Base-by-base conservation (phyloP, 2,113 vertebrate genomes). In the Neogale vison region DNA sequence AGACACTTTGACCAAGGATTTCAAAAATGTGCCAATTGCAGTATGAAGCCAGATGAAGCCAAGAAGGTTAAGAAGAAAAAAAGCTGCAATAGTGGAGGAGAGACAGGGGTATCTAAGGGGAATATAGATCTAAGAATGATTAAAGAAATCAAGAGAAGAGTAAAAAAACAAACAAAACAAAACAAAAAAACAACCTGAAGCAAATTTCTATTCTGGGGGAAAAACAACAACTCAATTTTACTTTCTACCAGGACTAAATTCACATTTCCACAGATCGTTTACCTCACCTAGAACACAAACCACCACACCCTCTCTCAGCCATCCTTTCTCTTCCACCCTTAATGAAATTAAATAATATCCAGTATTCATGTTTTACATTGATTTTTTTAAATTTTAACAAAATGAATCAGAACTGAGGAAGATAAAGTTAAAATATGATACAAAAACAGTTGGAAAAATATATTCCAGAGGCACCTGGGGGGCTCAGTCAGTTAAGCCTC, bases 381-480 rank as follows among this genome's bases (percentile, higher is more conserved):
- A 61, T 39, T 89, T 95, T 42, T 97, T 93, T 88, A 29, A 77
- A 93, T 93, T 81, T 90, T 95, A 67, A 76, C 9, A 69, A 96
- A 89, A 79, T 93, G 20, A 90, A 93, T 92, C 59, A 82, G 50
- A 84, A 76, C 45, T 55, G 45, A 95, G 67, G 24, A 92, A 96
- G 91, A 36, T 26, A 34, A 63, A 92, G 71, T 72, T 80, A 23
- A 85, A 94, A 34, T 63, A 9, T 31, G 29, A 77, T 69, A 67
- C 12, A 96, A 94, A 29, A 7, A 11, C 11, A 94, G 36, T 1
- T 74, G 34, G 20, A 85, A 84, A 94, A 88, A 50, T 82, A 50
- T 42, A 47, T 90, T 83, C n/a, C 34, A 36, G 34, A 18, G 67
- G 67, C 17, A 0, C 67, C n/a, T 36, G 34, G 34, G 34, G 2